These are phyloP conservation scores for Lepus timidus DNA, from an alignment of 2,113 vertebrate species.

Conservation along the genomic window DNA sequence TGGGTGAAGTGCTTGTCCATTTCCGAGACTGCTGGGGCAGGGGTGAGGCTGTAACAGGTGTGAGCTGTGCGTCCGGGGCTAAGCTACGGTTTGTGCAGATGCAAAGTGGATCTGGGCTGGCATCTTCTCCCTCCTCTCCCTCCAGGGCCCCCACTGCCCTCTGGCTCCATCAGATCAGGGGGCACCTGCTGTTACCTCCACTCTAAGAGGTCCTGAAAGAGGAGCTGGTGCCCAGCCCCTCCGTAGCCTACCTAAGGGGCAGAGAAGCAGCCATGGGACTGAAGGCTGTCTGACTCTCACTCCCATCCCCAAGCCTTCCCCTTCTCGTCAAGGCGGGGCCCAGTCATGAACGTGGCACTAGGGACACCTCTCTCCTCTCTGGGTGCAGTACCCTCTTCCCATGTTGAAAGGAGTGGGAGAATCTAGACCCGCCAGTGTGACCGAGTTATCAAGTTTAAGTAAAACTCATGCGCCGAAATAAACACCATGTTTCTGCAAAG, in stretches of 20 bases:
- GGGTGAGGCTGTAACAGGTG: neutral
- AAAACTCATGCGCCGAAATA: neutral
- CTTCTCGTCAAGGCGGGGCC: neutral
- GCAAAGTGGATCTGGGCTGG: neutral
- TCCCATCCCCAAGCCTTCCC: neutral
- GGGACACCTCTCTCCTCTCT: neutral
- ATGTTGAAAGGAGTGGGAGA: neutral
- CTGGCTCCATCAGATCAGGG: neutral
- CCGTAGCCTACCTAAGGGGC: rapidly evolving
- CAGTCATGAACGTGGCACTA: neutral
- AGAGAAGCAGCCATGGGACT: neutral
- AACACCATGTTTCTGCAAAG: neutral
- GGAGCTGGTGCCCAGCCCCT: neutral
- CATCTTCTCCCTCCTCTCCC: too few relatives aligned
- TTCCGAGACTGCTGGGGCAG: neutral
- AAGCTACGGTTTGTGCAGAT: neutral
- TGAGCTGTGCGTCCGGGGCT: neutral
- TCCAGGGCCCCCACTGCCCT: neutral
- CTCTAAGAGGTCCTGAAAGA: neutral
- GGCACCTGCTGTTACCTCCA: neutral
- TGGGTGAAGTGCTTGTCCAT: neutral
- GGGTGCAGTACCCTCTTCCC: neutral
- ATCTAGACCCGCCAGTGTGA: rapidly evolving
- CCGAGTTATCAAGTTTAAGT: neutral
- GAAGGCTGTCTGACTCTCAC: neutral